These are phyloP conservation scores for Tinea semifulvella DNA, from an alignment of 2,888 invertebrate species.

Conservation along the genomic window DNA sequence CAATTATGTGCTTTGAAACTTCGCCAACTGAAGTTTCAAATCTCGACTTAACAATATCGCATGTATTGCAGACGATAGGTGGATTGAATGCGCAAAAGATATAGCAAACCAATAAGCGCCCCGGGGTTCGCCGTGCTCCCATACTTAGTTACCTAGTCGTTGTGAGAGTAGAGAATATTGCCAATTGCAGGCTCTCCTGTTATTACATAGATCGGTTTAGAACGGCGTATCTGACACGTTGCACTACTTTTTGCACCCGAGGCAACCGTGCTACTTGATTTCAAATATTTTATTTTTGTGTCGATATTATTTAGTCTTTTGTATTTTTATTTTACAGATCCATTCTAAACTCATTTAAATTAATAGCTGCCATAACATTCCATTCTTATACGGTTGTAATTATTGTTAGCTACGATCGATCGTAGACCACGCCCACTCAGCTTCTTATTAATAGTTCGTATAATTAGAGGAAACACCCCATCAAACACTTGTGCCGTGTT, in stretches of 20 bases:
- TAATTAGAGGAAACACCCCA: conserved; percentile 64
- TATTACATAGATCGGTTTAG: conserved; percentile 14
- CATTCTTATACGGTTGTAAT: neutral
- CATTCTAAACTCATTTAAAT: neutral
- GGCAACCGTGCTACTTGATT: neutral
- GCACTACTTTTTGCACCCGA: neutral
- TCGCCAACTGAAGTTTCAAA: neutral
- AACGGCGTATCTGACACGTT: neutral
- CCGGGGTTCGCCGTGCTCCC: neutral
- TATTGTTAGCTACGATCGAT: conserved; percentile 35
- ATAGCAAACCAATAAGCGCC: neutral
- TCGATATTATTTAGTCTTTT: too few species aligned
- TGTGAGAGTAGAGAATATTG: conserved; percentile 12
- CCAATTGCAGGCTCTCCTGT: conserved; percentile 15
- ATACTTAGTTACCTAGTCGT: conserved; percentile 5
- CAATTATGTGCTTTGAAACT: neutral
- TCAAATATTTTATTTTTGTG: neutral
- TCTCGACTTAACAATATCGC: neutral
- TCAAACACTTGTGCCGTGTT: conserved; percentile 37
- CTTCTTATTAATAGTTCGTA: conserved; percentile 58
- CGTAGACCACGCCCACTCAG: conserved; percentile 31
- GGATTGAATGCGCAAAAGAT: neutral
- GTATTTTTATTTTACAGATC: neutral
- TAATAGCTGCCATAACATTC: conserved; percentile 3
- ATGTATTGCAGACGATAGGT: neutral